Base-by-base conservation (phyloP, 2,113 vertebrate species). In the Chitala chitala region DNA sequence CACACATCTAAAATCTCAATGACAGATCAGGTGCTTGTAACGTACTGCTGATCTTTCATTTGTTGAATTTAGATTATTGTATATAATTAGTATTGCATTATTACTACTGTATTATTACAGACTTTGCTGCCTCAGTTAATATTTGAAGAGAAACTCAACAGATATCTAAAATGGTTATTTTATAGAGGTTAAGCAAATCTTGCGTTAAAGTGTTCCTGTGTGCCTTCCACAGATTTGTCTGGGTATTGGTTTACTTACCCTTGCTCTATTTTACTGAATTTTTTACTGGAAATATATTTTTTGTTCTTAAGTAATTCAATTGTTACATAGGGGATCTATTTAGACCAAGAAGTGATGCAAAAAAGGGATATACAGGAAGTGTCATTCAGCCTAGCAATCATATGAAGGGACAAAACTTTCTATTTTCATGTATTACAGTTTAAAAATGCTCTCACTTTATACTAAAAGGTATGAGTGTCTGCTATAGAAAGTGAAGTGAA, bases 401-500 rank as follows among this genome's bases (percentile, higher is more conserved):
- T 54, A 50, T 46, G 61, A 74, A 54, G 26, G 38, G 13, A 15
- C 31, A 58, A 36, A 13, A 9, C 66, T 55, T 61, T 66, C 59
- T 42, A n/a, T 54, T 17, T 46, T 8, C 8, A 13, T 74, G 61
- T 5, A 33, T 63, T 53, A 65, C 7, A n/a, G 24, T 36, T 5
- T 36, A 51, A 53, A 54, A 5, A 31, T 68, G 10, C 33, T 69
- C 5, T 24, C 5, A 10, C 44, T 22, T 55, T 42, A 20, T 53
- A 69, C 63, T 33, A 69, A 13, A 24, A 56, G 42, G 50, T 55
- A 56, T 55, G 48, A 65, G 9, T 66, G 33, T 69, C 50, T 64
- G 24, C 33, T 36, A 40, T 46, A 36, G 42, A 31, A 26, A 33
- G 54, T 10, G 44, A 44, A 55, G 54, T 15, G 44, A 42, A 38